These are phyloP conservation scores for Leptinotarsa peninsularis DNA, from an alignment of 2,888 invertebrate species.

Conservation along the genomic window DNA sequence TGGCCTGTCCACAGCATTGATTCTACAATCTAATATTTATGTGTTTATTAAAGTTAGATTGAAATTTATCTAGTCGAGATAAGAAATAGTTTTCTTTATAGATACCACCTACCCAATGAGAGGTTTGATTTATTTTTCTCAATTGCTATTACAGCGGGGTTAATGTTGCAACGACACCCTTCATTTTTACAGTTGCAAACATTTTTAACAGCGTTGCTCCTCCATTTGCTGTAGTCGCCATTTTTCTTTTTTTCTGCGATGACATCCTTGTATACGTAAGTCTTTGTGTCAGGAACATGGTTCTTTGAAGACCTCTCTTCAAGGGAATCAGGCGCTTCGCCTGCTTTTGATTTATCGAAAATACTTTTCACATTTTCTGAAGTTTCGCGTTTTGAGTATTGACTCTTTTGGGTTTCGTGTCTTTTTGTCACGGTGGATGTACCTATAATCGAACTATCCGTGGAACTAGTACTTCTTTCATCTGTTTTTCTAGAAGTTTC, in stretches of 20 bases:
- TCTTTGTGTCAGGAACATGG: conserved; percentile 17
- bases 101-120: background rate
- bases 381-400: background rate
- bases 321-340: background rate
- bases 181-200: conserved; percentile 38
- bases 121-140: conserved; percentile 1
- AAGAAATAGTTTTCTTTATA: no score
- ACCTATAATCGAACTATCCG: background rate
- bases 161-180: conserved; percentile 43
- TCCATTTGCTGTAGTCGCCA: conserved; percentile 46
- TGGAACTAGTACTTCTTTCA: background rate
- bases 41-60: no score
- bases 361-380: background rate
- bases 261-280: conserved; percentile 42
- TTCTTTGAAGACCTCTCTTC: background rate
- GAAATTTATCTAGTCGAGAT: no score
- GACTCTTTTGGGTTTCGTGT: background rate
- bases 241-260: conserved; percentile 44
- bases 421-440: background rate
- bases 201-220: conserved; percentile 38
- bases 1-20: no score
- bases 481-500: background rate
- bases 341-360: background rate
- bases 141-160: conserved; percentile 40
- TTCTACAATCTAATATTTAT: no score